A percentile compares a stretch with the other conserved stretches of the same genome.
Conservation (phyloP, 2,113 vertebrate species). For the Tyrannus savana region DNA sequence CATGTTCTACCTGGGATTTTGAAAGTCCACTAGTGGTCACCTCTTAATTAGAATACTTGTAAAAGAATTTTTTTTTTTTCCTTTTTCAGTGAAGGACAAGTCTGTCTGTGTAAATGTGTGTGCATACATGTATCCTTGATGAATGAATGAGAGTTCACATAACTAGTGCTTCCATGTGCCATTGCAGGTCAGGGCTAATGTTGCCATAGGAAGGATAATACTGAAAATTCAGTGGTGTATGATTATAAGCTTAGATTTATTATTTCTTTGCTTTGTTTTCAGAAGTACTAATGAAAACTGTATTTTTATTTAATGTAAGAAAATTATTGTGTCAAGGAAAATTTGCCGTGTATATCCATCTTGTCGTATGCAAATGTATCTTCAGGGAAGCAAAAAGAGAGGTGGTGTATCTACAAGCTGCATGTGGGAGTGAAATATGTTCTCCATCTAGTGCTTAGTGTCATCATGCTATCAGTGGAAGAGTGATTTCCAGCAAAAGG, state of each 20-base stretch:
- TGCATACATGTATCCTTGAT: not conserved
- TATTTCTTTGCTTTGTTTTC: not conserved
- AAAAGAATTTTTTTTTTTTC: not conserved
- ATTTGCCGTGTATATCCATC: not conserved
- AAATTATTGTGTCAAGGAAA: not conserved
- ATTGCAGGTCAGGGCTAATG: not conserved
- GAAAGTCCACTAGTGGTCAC: not conserved
- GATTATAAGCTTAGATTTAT: not conserved
- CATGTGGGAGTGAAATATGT: constrained; percentile 31
- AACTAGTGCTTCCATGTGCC: not conserved
- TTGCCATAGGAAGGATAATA: constrained; percentile 10
- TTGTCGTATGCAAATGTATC: not conserved
- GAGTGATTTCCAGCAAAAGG: constrained; percentile 28
- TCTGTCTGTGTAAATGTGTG: not conserved
- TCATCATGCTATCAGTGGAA: not conserved
- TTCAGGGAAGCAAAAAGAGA: not conserved
- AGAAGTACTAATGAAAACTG: not conserved
- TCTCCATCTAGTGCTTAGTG: constrained; percentile 19
- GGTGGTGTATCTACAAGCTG: not conserved
- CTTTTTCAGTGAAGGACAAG: not conserved
- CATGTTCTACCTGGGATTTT: not conserved
- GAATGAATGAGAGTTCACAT: not conserved
- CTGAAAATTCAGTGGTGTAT: not conserved
- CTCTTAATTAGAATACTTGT: not conserved
- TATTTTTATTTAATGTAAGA: not conserved